Percentiles rank a stretch among this genome's conserved stretches.
phyloP scores from a whole-genome alignment of 2,797 vertebrate genomes.

The Triplophysa yarkandensis region DNA sequence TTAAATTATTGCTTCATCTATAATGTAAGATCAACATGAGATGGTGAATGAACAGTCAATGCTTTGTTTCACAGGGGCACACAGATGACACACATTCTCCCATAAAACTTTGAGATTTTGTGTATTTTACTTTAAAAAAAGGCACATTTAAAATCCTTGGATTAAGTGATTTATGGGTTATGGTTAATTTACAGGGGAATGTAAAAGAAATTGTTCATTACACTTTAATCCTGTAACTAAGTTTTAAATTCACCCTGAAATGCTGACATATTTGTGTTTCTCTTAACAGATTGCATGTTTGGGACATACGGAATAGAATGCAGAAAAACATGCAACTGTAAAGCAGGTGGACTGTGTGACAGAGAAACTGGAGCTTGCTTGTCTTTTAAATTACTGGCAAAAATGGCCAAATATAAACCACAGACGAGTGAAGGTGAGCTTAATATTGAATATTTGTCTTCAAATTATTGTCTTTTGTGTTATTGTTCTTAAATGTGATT shows the following conservation, averaged over 20 bases:
- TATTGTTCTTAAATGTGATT: background rate
- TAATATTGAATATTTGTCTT: background rate
- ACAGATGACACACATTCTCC: background rate
- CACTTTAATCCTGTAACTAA: background rate
- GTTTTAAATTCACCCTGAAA: background rate
- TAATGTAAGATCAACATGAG: constrained; percentile 32
- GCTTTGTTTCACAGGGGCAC: background rate
- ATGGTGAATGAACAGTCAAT: constrained; percentile 18
- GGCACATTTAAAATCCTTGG: background rate
- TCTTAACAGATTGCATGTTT: constrained; percentile 83
- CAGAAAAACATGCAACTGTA: constrained; percentile 88
- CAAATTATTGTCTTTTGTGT: too few relatives aligned
- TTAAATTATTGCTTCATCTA: constrained; percentile 31
- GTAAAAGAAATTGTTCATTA: too few relatives aligned
- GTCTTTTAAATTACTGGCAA: constrained; percentile 88
- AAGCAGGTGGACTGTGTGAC: constrained; percentile 87
- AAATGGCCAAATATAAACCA: constrained; percentile 76
- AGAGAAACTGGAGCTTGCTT: constrained; percentile 90
- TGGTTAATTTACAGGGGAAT: too few relatives aligned
- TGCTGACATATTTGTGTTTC: background rate
- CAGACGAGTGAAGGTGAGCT: constrained; percentile 79
- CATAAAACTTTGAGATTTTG: too few relatives aligned
- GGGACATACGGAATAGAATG: constrained; percentile 93
- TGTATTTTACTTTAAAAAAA: constrained; percentile 1
- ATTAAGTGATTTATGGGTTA: too few relatives aligned